Base-by-base conservation (phyloP, 2,888 invertebrate genomes). In the Stegana nigrithorax region DNA sequence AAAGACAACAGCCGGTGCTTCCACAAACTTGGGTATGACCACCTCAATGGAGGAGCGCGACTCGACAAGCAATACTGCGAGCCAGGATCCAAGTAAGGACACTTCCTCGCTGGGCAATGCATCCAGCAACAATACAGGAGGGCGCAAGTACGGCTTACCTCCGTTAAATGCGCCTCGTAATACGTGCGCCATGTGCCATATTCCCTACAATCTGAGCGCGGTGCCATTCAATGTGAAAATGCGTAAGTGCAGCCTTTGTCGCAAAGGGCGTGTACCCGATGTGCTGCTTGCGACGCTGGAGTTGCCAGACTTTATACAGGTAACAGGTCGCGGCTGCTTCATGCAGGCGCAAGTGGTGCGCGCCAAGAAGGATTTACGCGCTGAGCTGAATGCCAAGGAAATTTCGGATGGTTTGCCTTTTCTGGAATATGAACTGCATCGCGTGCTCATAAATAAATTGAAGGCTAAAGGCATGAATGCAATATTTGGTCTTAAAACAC, bases 391-490 rank as follows among this genome's bases (percentile, higher is more conserved):
- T 71, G 95, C 98, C 4, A 91, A 96, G 73, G 97, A 98, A 87
- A 94, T 98, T 64, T 97, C 97, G 1, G 95, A 98, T 87, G 94
- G 94, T 73, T 87, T 98, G 60, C 98, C 98, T 0, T 98, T 98
- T 87, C 86, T 98, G 60, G 98, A 98, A 84, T 98, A 97, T 83
- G 97, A 98, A 84, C 87, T 98, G 51, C 97, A 98, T 85, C 91
- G 95, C 65, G 89, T 97, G 71, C 87, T 98, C 36, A 89, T 97
- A 1, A 96, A 95, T 80, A 97, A 97, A 83, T 87, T 98, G 2
- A 91, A 94, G 85, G 93, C 97, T 68, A 95, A 95, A 85, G 97
- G 96, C 6, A 97, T 97, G 90, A 98, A 98, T 87, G 93, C 96
- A 4, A 87, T 97, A 59, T 97, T 97, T 86, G 94, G 94, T 0